Conservation (phyloP, 2,113 vertebrate genomes). For the Telmatochromis bifrenatus region DNA sequence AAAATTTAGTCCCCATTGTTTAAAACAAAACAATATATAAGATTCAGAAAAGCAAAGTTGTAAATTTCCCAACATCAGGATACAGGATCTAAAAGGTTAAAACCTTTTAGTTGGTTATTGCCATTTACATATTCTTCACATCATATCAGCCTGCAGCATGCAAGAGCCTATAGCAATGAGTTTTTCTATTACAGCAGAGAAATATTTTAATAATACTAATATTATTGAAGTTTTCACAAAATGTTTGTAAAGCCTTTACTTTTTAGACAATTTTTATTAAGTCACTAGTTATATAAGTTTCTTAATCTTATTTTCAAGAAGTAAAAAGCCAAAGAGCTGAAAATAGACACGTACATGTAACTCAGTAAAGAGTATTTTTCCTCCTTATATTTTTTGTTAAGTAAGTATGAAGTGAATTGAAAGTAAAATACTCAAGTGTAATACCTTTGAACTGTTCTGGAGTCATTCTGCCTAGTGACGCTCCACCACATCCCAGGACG, state of each 20-base stretch:
- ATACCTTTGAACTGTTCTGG: not conserved
- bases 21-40: not conserved
- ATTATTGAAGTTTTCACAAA: not conserved
- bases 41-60: not conserved
- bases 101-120: fast-evolving
- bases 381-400: fast-evolving
- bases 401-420: not conserved
- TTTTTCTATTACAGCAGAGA: not conserved
- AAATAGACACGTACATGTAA: not conserved
- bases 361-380: not conserved
- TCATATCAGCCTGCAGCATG: not conserved
- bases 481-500: not conserved
- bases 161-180: not conserved
- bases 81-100: not conserved
- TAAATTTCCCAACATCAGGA: not conserved
- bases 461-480: not conserved
- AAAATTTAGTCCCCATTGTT: not conserved
- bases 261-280: fast-evolving
- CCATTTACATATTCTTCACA: not conserved
- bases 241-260: not conserved
- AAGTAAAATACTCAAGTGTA: not conserved
- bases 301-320: not conserved
- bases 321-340: not conserved
- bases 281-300: not conserved
- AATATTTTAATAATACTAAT: not conserved